A percentile compares a stretch with the other conserved stretches of the same genome.
phyloP scores from a whole-genome alignment of 1,140 invertebrate genomes.

The Solen grandis region DNA sequence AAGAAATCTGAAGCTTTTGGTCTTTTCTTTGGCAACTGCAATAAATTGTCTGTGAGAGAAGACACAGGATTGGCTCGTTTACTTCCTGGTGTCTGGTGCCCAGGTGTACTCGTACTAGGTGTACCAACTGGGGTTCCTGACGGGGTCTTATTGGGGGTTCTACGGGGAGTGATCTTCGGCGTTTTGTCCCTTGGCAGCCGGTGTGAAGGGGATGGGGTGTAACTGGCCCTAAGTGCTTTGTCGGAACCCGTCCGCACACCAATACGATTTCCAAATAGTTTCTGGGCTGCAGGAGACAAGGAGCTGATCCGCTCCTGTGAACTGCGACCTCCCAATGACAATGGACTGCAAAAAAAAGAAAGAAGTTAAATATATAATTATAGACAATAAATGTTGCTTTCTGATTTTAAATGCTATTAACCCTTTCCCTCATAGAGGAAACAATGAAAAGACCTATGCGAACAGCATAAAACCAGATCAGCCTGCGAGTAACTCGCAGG shows the following conservation, averaged over 20 bases:
- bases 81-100: conserved; percentile 79
- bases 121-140: conserved; percentile 53
- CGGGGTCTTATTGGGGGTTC: conserved; percentile 61
- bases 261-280: conserved; percentile 86
- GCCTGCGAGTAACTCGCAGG: too few relatives aligned
- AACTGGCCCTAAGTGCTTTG: conserved; percentile 82
- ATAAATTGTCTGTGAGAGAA: conserved; percentile 88
- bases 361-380: too few relatives aligned
- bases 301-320: conserved; percentile 87
- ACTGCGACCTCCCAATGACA: conserved; percentile 59
- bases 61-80: conserved; percentile 68
- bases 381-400: too few relatives aligned
- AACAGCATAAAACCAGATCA: too few relatives aligned
- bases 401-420: too few relatives aligned
- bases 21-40: conserved; percentile 85
- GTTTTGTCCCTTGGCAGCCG: conserved; percentile 68
- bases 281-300: conserved; percentile 96
- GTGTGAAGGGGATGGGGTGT: conserved; percentile 81
- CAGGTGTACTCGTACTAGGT: conserved; percentile 59
- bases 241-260: conserved; percentile 81
- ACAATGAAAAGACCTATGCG: too few relatives aligned
- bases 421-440: too few relatives aligned
- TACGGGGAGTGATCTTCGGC: conserved; percentile 52
- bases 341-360: conserved; percentile 64
- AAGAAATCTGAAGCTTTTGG: conserved; percentile 74